phyloP scores from a whole-genome alignment of 1,140 invertebrate species.

The Drosophila arawakana region DNA sequence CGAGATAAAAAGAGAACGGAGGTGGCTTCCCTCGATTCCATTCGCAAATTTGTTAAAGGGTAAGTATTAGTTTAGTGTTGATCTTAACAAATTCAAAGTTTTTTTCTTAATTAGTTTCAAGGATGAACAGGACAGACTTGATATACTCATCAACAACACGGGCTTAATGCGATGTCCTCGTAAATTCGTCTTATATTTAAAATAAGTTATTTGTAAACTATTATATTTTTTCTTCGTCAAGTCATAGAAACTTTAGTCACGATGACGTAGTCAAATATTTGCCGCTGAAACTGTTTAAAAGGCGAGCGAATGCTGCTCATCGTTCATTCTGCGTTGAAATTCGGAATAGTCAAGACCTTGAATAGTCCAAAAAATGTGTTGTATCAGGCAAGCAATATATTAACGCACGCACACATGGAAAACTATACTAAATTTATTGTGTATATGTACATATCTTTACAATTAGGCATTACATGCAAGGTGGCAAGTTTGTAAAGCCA shows the following conservation, averaged over 20 bases:
- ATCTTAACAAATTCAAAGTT: background rate
- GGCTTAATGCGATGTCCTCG: conserved; percentile 91
- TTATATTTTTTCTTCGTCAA: background rate
- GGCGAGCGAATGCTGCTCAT: conserved; percentile 3
- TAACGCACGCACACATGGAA: background rate
- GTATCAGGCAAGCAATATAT: conserved; percentile 29
- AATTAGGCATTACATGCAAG: conserved; percentile 86
- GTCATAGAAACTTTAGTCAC: background rate
- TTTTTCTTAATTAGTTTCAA: conserved; percentile 85
- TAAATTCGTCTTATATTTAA: no score
- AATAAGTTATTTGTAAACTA: no score
- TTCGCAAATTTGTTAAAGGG: conserved; percentile 89
- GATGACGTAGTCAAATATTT: background rate
- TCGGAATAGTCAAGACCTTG: conserved; percentile 24
- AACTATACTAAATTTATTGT: background rate
- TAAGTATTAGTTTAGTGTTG: conserved; percentile 34
- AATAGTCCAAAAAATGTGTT: conserved; percentile 17
- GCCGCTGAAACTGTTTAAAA: conserved; percentile 16
- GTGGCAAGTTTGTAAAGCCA: conserved; percentile 84
- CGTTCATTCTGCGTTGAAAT: background rate
- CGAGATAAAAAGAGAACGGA: conserved; percentile 89
- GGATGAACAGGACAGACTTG: conserved; percentile 88
- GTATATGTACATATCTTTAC: background rate
- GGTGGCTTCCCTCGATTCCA: conserved; percentile 90
- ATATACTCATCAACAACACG: conserved; percentile 96